Evolutionary conservation across 2,113 vertebrate species (phyloP).

Genomic region (Platycercus adscitus): DNA sequence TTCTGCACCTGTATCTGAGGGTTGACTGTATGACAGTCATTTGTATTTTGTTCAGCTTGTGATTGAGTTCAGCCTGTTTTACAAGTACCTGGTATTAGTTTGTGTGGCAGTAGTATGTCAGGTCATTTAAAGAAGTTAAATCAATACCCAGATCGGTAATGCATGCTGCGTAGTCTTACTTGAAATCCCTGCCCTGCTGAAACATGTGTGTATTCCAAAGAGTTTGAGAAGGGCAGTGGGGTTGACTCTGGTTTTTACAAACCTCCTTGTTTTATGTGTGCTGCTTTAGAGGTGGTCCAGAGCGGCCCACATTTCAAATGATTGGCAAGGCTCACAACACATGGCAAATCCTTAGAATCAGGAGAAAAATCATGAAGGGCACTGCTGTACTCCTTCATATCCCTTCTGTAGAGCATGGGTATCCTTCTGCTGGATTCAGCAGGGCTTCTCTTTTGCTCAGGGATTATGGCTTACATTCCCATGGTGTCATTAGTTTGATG

Average conservation of each 20-base stretch:
- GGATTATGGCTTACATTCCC: not conserved
- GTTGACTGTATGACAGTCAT: not conserved
- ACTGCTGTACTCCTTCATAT: not conserved
- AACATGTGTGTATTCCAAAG: not conserved
- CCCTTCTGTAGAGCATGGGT: not conserved
- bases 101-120: not conserved
- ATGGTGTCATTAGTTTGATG: not conserved
- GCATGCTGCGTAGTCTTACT: not conserved
- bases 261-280: not conserved
- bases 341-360: not conserved
- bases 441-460: not conserved
- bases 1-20: not conserved
- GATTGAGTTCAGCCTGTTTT: not conserved
- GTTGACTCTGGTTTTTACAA: not conserved
- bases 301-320: not conserved
- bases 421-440: not conserved
- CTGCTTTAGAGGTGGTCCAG: not conserved
- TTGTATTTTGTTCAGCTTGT: not conserved
- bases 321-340: fast-evolving
- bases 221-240: not conserved
- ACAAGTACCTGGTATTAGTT: not conserved
- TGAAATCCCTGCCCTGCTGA: not conserved
- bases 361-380: not conserved
- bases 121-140: not conserved
- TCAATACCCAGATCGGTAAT: not conserved